Percentiles rank a stretch among this genome's conserved stretches.
These are phyloP conservation scores for Cryptus viduatorius DNA, from an alignment of 2,888 invertebrate genomes.

Conservation along the genomic window DNA sequence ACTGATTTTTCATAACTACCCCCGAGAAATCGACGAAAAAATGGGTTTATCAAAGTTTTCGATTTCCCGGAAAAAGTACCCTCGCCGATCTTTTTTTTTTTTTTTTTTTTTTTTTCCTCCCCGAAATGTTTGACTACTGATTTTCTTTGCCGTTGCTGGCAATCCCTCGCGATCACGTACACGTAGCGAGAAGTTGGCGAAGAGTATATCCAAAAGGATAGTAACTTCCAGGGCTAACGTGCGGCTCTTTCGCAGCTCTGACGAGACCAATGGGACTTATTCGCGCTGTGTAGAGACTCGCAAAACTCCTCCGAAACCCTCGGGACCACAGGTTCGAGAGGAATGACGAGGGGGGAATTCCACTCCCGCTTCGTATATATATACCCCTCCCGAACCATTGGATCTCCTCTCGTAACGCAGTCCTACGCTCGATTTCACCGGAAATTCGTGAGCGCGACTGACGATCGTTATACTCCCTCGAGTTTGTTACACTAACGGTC, in stretches of 20 bases:
- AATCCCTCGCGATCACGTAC: neutral
- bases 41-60: neutral
- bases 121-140: neutral
- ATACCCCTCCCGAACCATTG: constrained; percentile 8
- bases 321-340: constrained; percentile 30
- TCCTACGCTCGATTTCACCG: constrained; percentile 60
- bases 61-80: neutral
- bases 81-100: neutral
- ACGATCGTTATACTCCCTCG: constrained; percentile 28
- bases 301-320: constrained; percentile 19
- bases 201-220: constrained; percentile 7
- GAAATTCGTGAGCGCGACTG: constrained; percentile 55
- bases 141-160: neutral
- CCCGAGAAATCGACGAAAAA: neutral
- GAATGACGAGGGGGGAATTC: constrained; percentile 46
- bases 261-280: constrained; percentile 69
- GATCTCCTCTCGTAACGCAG: constrained; percentile 16
- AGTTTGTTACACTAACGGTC: constrained; percentile 27
- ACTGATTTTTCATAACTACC: too few species aligned
- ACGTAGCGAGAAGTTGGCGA: constrained; percentile 1
- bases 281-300: constrained; percentile 36
- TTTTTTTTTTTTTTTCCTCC: neutral
- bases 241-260: constrained; percentile 51
- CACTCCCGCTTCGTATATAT: constrained; percentile 1
- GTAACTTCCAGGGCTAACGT: constrained; percentile 36